Percentiles rank a stretch among this genome's conserved stretches.
Conservation (phyloP, 1,140 invertebrate genomes). For the Eciton burchellii region DNA sequence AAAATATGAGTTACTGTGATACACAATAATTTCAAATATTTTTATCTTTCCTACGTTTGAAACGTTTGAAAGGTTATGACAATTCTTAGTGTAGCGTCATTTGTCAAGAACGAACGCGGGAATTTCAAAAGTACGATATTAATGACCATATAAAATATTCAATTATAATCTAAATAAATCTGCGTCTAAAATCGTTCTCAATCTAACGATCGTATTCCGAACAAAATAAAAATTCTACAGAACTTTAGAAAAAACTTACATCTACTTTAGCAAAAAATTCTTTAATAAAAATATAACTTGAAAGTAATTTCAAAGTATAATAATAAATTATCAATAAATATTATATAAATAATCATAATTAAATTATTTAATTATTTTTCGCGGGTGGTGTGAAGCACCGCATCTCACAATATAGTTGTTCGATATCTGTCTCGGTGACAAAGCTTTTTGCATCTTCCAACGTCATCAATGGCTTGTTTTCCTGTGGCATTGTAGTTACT, state of each 20-base stretch:
- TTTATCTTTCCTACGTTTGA: neutral
- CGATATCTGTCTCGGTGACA: conserved; percentile 16
- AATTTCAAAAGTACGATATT: neutral
- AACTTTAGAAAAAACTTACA: neutral
- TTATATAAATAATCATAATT: neutral
- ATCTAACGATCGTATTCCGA: neutral
- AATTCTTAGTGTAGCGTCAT: neutral
- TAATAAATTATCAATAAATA: neutral
- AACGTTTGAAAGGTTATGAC: conserved; percentile 27
- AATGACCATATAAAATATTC: no score
- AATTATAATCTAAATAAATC: neutral
- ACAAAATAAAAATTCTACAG: neutral
- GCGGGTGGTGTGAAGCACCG: conserved; percentile 2
- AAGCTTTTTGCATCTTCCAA: neutral
- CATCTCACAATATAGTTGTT: conserved; percentile 34
- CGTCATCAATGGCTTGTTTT: conserved; percentile 10
- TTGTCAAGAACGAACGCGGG: neutral
- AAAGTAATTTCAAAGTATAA: conserved; percentile 12
- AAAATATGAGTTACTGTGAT: neutral
- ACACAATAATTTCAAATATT: conserved; percentile 12
- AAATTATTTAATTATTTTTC: neutral
- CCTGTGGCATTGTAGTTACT: conserved; percentile 6
- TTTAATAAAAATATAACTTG: neutral
- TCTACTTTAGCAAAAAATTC: neutral
- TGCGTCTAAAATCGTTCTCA: neutral